Conservation (phyloP, 23 tunicate genomes). For the Oikopleura vanhoeffeni region DNA sequence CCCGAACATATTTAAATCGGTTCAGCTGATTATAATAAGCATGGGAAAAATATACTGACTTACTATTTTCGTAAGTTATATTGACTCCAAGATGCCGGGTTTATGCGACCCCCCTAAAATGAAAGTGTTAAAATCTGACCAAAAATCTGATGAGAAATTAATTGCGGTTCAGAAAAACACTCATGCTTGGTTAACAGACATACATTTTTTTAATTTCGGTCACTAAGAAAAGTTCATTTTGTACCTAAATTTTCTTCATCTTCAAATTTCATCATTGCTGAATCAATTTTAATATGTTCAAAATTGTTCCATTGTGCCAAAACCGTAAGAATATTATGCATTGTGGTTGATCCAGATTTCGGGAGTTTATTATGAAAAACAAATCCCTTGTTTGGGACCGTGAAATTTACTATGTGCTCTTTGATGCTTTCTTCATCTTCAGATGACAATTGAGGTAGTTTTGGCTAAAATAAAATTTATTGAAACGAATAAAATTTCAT, state of each 20-base stretch:
- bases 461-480: background rate
- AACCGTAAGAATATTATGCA: conserved; percentile 63
- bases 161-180: background rate
- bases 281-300: conserved; percentile 16
- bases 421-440: background rate
- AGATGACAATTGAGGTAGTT: background rate
- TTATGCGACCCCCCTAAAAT: no score
- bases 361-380: conserved; percentile 86
- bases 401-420: background rate
- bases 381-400: conserved; percentile 43
- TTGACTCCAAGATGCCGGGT: no score
- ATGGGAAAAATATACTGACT: no score
- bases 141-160: background rate
- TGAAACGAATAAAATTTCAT: no score
- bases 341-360: conserved; percentile 76
- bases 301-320: conserved; percentile 33
- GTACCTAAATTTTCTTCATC: background rate
- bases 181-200: no score
- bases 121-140: no score
- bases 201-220: no score
- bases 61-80: no score
- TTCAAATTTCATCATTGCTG: conserved; percentile 14
- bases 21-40: no score
- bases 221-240: no score
- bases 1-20: no score